phyloP scores from a whole-genome alignment of 2,797 vertebrate genomes.

The Melanotaenia trifasciata region DNA sequence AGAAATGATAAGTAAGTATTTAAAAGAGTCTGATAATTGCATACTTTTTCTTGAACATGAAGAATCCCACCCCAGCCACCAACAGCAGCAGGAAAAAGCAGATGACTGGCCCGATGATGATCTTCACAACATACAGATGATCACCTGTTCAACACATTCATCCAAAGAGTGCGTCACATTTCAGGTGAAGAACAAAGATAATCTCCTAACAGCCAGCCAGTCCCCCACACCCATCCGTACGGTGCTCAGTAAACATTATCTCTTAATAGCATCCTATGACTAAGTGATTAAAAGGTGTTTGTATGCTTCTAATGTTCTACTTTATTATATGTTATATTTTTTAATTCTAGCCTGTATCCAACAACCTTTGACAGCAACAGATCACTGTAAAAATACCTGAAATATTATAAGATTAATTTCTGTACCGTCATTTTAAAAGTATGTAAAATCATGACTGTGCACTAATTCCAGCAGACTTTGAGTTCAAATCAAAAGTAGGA shows the following conservation, averaged over 20 bases:
- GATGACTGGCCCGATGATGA: conserved; percentile 90
- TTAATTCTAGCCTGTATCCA: background rate
- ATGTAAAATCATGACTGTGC: too few species aligned
- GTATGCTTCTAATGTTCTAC: background rate
- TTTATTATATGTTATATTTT: conserved; percentile 2
- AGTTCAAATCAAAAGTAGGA: background rate
- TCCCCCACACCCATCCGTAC: conserved; percentile 11
- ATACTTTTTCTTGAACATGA: conserved; percentile 93
- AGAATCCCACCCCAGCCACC: conserved; percentile 83
- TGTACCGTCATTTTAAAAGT: too few species aligned
- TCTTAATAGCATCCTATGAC: background rate
- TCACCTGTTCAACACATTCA: conserved; percentile 66
- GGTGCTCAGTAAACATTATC: conserved; percentile 3
- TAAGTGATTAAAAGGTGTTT: background rate
- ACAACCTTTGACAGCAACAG: background rate
- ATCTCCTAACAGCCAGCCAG: conserved; percentile 9
- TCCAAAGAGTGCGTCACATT: conserved; percentile 29
- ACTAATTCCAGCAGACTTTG: background rate
- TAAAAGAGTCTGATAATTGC: conserved; percentile 18
- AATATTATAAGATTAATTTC: background rate
- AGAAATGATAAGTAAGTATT: background rate
- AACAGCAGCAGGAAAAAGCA: conserved; percentile 87
- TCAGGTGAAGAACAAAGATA: conserved; percentile 42
- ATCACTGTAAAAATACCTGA: background rate
- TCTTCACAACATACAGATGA: conserved; percentile 87